These are phyloP conservation scores for Palaemon carinicauda DNA, from an alignment of 1,140 invertebrate genomes.

Conservation along the genomic window DNA sequence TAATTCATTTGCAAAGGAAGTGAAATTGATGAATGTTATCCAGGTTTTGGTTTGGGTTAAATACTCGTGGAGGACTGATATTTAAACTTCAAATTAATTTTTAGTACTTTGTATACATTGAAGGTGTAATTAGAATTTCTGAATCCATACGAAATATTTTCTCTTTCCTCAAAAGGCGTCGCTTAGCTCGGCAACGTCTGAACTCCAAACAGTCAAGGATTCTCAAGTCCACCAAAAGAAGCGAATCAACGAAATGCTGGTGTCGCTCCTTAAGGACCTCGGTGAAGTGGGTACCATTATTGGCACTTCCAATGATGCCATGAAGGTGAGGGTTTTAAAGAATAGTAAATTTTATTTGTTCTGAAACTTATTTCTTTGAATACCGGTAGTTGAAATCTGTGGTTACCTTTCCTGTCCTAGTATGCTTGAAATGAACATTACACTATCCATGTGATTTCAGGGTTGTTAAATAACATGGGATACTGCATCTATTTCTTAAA, in stretches of 20 bases:
- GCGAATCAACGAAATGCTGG: conserved; percentile 92
- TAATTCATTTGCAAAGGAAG: too few relatives aligned
- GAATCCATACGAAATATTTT: not conserved
- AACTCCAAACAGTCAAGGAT: conserved; percentile 95
- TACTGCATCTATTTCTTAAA: too few relatives aligned
- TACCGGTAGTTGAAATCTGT: not conserved
- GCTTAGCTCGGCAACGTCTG: conserved; percentile 61
- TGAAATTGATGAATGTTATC: too few relatives aligned
- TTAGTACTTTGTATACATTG: too few relatives aligned
- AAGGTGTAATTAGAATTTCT: too few relatives aligned
- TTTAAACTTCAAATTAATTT: too few relatives aligned
- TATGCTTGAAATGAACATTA: too few relatives aligned
- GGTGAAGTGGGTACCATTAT: conserved; percentile 92
- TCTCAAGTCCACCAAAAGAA: conserved; percentile 92
- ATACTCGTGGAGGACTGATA: too few relatives aligned
- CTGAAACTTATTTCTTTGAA: not conserved
- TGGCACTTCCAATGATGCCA: conserved; percentile 78
- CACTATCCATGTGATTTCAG: not conserved
- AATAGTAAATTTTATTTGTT: not conserved
- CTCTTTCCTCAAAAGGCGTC: not conserved
- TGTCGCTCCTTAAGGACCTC: conserved; percentile 92
- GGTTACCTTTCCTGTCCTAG: not conserved
- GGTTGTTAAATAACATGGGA: too few relatives aligned
- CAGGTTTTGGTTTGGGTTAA: too few relatives aligned
- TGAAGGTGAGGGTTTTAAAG: conserved; percentile 66